Evolutionary conservation across 2,888 invertebrate genomes (phyloP), one percentile per base, ranked within the genome.

Genomic region (Norana najaformis): DNA sequence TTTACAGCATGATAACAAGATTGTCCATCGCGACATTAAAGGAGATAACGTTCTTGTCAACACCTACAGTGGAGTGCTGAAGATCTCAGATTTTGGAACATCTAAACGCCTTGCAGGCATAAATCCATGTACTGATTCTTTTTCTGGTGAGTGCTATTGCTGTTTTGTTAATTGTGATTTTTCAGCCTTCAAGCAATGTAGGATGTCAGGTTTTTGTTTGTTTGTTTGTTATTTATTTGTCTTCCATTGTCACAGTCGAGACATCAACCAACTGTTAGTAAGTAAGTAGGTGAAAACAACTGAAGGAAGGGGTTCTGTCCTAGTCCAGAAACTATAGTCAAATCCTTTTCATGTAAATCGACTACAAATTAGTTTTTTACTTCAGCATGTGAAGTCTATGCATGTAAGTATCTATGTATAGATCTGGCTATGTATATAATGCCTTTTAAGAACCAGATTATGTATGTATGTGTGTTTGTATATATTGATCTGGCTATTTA

Each of bases 31-130:
- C 91, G 99, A 99, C 95, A 99, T 99, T 92, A 99, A 98, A 96
- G 97, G 99, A 92, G 99, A 99, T 95, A 99, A 99, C 95, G 99
- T 99, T 0, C 96, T 99, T 89, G 99, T 99, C 11, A 99, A 99
- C 95, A 99, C 99, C 0, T 99, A 99, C 95, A 96, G 98, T 94
- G 99, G 99, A 0, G 98, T 99, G 0, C 97, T 99, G 0, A 99
- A 99, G 95, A 99, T 99, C 94, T 98, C 98, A 0, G 99, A 99
- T 95, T 99, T 99, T 95, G 99, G 99, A 83, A 99, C 99, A 34
- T 99, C 98, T 0, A 99, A 99, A 95, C 96, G 99, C 30, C 95
- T 99, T 92, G 98, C 98, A 16, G 99, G 99, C 5, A 95, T 98
- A 89, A 97, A 97, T 92, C 96, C 96, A 0, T 96, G 96, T 92